Percentiles rank a stretch among this genome's conserved stretches.
These are phyloP conservation scores for Antrozous pallidus DNA, from an alignment of 2,797 vertebrate species.

Conservation along the genomic window DNA sequence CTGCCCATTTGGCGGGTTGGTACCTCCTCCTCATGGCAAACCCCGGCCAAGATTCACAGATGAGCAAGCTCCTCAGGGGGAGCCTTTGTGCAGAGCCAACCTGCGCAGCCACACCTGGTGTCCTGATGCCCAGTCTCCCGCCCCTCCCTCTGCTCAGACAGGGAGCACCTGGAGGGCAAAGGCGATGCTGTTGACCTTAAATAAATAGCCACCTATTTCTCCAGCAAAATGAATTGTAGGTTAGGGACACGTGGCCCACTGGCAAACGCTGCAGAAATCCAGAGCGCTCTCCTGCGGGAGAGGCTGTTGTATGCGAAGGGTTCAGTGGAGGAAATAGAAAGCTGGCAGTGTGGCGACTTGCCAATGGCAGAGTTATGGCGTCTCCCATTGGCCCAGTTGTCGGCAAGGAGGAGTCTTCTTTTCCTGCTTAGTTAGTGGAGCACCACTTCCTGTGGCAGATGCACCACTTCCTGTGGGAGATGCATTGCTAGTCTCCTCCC, in stretches of 20 bases:
- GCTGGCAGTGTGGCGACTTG: not conserved
- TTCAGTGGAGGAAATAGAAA: too few species aligned
- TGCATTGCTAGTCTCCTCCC: not conserved
- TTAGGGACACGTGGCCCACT: fast-evolving
- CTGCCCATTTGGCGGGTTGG: not conserved
- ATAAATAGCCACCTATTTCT: not conserved
- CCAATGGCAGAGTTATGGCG: not conserved
- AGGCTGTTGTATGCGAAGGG: not conserved
- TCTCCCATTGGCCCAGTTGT: not conserved
- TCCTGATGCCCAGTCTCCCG: not conserved
- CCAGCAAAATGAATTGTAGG: not conserved
- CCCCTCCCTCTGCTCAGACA: not conserved
- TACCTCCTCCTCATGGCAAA: not conserved
- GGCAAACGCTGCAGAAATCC: not conserved
- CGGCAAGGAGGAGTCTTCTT: not conserved
- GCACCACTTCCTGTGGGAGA: not conserved
- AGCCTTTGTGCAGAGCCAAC: not conserved
- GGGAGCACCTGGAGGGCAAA: not conserved
- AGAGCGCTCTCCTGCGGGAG: not conserved
- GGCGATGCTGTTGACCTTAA: not conserved
- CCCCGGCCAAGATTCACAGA: not conserved
- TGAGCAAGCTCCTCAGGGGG: not conserved
- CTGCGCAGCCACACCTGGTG: not conserved
- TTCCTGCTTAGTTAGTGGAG: too few species aligned
- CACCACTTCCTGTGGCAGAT: not conserved